phyloP scores from a whole-genome alignment of 2,888 invertebrate genomes.

The Amiota minor region DNA sequence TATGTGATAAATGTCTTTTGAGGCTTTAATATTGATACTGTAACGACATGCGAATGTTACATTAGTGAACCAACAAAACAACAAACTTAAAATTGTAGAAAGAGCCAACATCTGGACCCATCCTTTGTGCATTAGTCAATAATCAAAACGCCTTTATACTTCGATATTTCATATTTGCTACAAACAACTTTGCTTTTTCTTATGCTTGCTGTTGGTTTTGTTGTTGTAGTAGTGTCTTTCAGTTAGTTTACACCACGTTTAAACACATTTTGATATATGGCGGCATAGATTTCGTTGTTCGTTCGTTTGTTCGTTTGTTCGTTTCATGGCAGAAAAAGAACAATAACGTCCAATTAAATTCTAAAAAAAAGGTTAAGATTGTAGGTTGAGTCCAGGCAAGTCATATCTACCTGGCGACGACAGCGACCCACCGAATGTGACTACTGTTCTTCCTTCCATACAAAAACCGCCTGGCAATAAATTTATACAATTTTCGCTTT shows the following conservation, averaged over 20 bases:
- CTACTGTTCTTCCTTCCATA: slow-evolving; percentile 23
- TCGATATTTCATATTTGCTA: slow-evolving; percentile 28
- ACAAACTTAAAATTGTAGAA: too few relatives aligned
- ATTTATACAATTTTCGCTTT: slow-evolving; percentile 60
- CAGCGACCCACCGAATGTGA: slow-evolving; percentile 12
- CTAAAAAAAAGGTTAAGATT: slow-evolving; percentile 45
- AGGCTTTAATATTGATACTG: slow-evolving; percentile 17
- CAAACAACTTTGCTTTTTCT: slow-evolving; percentile 38
- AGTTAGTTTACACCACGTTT: slow-evolving; percentile 27
- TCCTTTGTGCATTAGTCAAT: slow-evolving; percentile 47
- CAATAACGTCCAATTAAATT: slow-evolving; percentile 66
- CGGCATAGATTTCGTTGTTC: slow-evolving; percentile 57
- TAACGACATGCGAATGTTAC: slow-evolving; percentile 56
- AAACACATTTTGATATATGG: slow-evolving; percentile 63
- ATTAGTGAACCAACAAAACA: slow-evolving; percentile 41
- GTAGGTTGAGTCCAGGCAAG: slow-evolving; percentile 2
- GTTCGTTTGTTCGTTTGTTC: neutral
- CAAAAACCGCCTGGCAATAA: slow-evolving; percentile 47
- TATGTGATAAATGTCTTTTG: slow-evolving; percentile 17
- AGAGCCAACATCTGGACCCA: too few relatives aligned
- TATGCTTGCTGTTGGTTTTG: slow-evolving; percentile 26
- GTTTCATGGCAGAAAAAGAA: slow-evolving; percentile 31
- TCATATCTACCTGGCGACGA: slow-evolving; percentile 41
- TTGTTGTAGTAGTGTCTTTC: slow-evolving; percentile 22
- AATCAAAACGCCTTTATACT: slow-evolving; percentile 30